These are phyloP conservation scores for Pammene aurita DNA, from an alignment of 2,888 invertebrate species.

Conservation along the genomic window DNA sequence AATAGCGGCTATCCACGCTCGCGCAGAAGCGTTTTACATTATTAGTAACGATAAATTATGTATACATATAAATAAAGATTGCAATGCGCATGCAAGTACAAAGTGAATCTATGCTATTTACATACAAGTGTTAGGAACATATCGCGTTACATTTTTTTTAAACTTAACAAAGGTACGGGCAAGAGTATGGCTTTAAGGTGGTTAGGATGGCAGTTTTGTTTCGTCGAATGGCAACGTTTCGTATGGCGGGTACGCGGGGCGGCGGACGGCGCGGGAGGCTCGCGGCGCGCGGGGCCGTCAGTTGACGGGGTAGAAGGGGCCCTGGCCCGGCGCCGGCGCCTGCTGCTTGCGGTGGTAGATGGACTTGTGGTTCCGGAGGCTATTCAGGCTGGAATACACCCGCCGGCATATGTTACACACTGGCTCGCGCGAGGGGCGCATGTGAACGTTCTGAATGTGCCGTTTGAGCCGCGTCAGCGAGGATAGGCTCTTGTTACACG, in stretches of 20 bases:
- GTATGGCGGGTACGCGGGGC: conserved; percentile 47
- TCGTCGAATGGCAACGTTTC: conserved; percentile 71
- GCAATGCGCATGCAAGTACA: conserved; percentile 80
- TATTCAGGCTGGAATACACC: conserved; percentile 95
- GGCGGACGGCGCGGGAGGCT: conserved; percentile 51
- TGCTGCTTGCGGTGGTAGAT: conserved; percentile 95
- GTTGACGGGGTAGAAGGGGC: conserved; percentile 77
- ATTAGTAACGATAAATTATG: conserved; percentile 68
- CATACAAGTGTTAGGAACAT: conserved; percentile 83
- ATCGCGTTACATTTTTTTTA: conserved; percentile 71
- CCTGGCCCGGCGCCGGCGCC: conserved; percentile 72
- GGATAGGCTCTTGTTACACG: conserved; percentile 95
- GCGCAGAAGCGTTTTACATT: conserved; percentile 61
- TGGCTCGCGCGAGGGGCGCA: conserved; percentile 94
- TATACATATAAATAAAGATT: conserved; percentile 71
- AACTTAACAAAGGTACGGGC: conserved; percentile 79
- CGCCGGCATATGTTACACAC: conserved; percentile 96
- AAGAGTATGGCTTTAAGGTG: conserved; percentile 81
- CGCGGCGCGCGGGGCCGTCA: conserved; percentile 59
- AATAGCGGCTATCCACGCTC: conserved; percentile 56
- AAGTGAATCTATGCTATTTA: conserved; percentile 80
- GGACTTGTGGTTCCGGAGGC: conserved; percentile 95
- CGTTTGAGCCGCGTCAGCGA: conserved; percentile 94
- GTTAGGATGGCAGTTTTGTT: conserved; percentile 78
- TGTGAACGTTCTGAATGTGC: conserved; percentile 96